phyloP scores from a whole-genome alignment of 1,140 invertebrate species.

The Caerostris extrusa region DNA sequence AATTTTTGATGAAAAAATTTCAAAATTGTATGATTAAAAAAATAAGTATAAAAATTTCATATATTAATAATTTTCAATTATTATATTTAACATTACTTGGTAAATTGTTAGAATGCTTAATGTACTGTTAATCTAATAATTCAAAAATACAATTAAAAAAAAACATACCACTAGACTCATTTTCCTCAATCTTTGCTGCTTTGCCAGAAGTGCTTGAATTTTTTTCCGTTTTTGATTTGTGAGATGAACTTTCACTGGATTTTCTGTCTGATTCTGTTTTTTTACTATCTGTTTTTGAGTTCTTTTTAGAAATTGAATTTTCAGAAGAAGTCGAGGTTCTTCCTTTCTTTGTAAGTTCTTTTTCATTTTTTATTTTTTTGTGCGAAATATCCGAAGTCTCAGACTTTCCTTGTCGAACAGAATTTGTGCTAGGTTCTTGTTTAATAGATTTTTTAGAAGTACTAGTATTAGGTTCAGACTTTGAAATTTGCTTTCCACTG shows the following conservation, averaged over 20 bases:
- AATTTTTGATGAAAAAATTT: too few species aligned
- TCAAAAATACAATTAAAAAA: not conserved
- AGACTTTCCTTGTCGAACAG: not conserved
- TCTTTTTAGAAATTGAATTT: constrained; percentile 39
- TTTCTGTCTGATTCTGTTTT: constrained; percentile 27
- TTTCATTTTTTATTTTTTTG: constrained; percentile 55
- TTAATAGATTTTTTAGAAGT: constrained; percentile 33
- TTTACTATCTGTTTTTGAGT: constrained; percentile 33
- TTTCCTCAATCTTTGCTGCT: constrained; percentile 4
- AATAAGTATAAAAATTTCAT: too few species aligned
- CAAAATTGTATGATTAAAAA: too few species aligned
- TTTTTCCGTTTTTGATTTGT: constrained; percentile 38
- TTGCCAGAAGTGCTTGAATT: constrained; percentile 52
- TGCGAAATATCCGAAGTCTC: constrained; percentile 7
- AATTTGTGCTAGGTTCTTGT: constrained; percentile 26
- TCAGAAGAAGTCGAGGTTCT: constrained; percentile 25
- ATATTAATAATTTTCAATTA: not conserved
- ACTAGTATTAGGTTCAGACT: constrained; percentile 31
- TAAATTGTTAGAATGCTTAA: not conserved
- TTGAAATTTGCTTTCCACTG: constrained; percentile 43
- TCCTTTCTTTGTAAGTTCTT: constrained; percentile 54
- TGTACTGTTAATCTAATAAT: not conserved
- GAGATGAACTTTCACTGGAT: not conserved
- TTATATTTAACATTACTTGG: not conserved
- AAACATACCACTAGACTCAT: constrained; percentile 25